Percentiles rank a stretch among this genome's conserved stretches.
Evolutionary conservation across 2,797 vertebrate species (phyloP).

Genomic region (Vipera ursinii): DNA sequence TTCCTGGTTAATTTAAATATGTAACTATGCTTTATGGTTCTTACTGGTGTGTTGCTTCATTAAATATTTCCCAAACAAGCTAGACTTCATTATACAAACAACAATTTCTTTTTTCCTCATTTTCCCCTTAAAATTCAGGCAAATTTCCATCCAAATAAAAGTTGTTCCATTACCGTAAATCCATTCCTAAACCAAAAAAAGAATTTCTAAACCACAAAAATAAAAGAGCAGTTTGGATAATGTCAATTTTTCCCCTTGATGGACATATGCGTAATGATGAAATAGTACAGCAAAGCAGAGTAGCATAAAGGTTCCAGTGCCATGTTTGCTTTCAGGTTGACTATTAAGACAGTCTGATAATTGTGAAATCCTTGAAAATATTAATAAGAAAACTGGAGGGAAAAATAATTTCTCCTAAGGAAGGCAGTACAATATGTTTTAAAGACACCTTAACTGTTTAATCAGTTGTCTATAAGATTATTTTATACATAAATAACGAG

Average conservation of each 20-base stretch:
- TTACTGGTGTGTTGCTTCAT: neutral
- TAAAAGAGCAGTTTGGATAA: conserved; percentile 60
- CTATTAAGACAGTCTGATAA: conserved; percentile 57
- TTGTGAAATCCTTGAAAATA: conserved; percentile 48
- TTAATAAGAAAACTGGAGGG: conserved; percentile 53
- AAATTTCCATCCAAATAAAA: neutral
- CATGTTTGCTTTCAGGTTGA: conserved; percentile 45
- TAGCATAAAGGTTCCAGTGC: conserved; percentile 55
- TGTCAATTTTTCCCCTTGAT: conserved; percentile 58
- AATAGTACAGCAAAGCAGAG: conserved; percentile 49
- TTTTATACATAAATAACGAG: conserved; percentile 40
- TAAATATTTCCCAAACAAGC: conserved; percentile 20
- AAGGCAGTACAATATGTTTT: conserved; percentile 44
- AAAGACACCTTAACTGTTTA: conserved; percentile 38
- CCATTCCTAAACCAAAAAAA: conserved; percentile 59
- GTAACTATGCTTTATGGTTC: neutral
- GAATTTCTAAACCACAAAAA: conserved; percentile 53
- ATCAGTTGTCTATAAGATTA: conserved; percentile 1
- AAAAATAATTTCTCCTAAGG: conserved; percentile 50
- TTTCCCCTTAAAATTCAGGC: neutral
- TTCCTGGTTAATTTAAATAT: neutral
- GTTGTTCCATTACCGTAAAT: conserved; percentile 29
- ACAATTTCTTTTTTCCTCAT: neutral
- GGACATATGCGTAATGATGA: conserved; percentile 61
- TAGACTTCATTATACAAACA: conserved; percentile 15